Conservation (phyloP, 2,113 vertebrate genomes). For the Camelus dromedarius region DNA sequence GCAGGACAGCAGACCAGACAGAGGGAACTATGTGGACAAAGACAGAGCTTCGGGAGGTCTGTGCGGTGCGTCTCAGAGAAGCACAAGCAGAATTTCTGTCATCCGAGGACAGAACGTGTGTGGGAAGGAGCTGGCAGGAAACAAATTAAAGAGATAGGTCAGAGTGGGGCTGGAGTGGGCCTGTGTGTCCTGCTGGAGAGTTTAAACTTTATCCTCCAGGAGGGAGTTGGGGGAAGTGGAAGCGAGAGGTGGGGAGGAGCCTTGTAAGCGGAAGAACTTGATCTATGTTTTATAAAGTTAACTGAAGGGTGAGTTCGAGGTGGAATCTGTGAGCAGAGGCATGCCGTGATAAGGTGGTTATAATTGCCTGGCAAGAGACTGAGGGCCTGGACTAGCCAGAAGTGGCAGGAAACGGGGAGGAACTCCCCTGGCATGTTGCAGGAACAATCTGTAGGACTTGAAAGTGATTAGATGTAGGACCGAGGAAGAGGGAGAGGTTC, state of each 20-base stretch:
- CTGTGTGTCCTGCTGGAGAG: background rate
- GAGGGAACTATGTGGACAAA: background rate
- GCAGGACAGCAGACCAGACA: background rate
- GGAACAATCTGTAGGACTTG: constrained; percentile 7
- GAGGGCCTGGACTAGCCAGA: background rate
- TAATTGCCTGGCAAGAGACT: background rate
- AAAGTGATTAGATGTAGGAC: constrained; percentile 34
- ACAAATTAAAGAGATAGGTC: background rate
- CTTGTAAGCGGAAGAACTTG: background rate
- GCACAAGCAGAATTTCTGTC: background rate
- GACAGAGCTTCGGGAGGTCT: background rate
- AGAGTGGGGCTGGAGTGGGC: background rate
- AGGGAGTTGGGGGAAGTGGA: background rate
- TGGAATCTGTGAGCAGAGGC: background rate
- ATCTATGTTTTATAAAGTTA: background rate
- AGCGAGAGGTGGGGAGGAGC: background rate
- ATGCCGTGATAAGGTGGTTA: background rate
- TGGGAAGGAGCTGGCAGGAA: constrained; percentile 37
- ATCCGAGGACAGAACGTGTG: background rate
- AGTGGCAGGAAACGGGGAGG: constrained; percentile 34
- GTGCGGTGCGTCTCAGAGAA: background rate
- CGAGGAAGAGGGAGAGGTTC: constrained; percentile 65
- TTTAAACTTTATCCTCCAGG: background rate
- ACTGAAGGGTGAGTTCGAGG: background rate
- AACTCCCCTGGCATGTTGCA: background rate